These are phyloP conservation scores for Zophobas atratus DNA, from an alignment of 1,140 invertebrate species.

Conservation along the genomic window DNA sequence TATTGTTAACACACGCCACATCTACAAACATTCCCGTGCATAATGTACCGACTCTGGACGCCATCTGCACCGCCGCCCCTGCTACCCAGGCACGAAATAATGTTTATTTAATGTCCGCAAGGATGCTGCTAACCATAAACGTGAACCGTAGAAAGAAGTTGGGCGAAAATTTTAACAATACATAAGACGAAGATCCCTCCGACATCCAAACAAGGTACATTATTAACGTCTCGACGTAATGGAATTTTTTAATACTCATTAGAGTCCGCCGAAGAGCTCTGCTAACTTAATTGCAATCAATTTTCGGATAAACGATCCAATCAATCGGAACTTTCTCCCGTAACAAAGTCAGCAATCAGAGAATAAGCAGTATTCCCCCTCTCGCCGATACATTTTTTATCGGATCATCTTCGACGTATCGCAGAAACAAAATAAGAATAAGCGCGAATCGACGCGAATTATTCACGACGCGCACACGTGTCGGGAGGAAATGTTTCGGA, in stretches of 20 bases:
- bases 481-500: slow-evolving; percentile 22
- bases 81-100: slow-evolving; percentile 32
- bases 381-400: slow-evolving; percentile 33
- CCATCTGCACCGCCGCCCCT: slow-evolving; percentile 28
- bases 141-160: slow-evolving; percentile 41
- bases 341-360: slow-evolving; percentile 38
- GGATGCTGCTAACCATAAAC: slow-evolving; percentile 39
- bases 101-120: slow-evolving; percentile 38
- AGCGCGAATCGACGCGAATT: neutral
- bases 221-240: slow-evolving; percentile 36
- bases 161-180: slow-evolving; percentile 41
- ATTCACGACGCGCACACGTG: slow-evolving; percentile 28
- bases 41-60: slow-evolving; percentile 32
- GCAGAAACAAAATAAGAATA: slow-evolving; percentile 1
- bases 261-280: slow-evolving; percentile 19
- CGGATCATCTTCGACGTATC: neutral
- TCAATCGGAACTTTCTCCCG: slow-evolving; percentile 3
- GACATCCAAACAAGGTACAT: slow-evolving; percentile 23
- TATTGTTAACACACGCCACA: slow-evolving; percentile 36
- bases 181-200: slow-evolving; percentile 28
- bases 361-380: slow-evolving; percentile 12
- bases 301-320: slow-evolving; percentile 32
- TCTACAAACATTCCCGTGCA: slow-evolving; percentile 38
- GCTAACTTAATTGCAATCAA: slow-evolving; percentile 39
- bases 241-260: slow-evolving; percentile 41